Percentiles rank a stretch among this genome's conserved stretches.
These are phyloP conservation scores for Protophormia terraenovae DNA, from an alignment of 2,888 invertebrate species.

Conservation along the genomic window DNA sequence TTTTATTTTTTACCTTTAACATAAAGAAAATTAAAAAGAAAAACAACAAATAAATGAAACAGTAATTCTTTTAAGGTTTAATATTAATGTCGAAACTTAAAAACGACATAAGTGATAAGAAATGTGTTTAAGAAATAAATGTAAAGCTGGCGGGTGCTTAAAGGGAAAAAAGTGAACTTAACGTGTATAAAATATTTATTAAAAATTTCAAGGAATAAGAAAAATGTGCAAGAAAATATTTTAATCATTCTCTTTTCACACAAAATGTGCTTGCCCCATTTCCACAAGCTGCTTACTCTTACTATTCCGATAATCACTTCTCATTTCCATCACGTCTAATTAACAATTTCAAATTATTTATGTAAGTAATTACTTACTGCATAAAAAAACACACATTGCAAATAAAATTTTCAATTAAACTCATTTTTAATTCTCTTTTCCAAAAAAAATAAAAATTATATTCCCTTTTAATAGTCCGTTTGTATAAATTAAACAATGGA, in stretches of 20 bases:
- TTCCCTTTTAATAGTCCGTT: neutral
- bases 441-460: no score
- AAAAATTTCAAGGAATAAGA: no score
- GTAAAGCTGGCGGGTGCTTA: no score
- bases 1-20: constrained; percentile 1
- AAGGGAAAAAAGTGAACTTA: no score
- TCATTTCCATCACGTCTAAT: neutral
- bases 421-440: neutral
- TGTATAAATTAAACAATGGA: neutral
- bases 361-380: no score
- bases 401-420: neutral
- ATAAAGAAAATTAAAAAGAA: neutral
- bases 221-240: neutral
- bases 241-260: no score
- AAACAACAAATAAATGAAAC: neutral
- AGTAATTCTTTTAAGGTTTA: neutral
- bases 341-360: no score
- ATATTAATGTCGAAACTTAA: neutral
- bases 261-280: no score
- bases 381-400: neutral
- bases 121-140: neutral
- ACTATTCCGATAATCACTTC: neutral
- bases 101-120: neutral
- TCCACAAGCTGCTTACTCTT: no score
- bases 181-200: no score